Conservation (phyloP, 2,113 vertebrate species). For the Callipepla californica region DNA sequence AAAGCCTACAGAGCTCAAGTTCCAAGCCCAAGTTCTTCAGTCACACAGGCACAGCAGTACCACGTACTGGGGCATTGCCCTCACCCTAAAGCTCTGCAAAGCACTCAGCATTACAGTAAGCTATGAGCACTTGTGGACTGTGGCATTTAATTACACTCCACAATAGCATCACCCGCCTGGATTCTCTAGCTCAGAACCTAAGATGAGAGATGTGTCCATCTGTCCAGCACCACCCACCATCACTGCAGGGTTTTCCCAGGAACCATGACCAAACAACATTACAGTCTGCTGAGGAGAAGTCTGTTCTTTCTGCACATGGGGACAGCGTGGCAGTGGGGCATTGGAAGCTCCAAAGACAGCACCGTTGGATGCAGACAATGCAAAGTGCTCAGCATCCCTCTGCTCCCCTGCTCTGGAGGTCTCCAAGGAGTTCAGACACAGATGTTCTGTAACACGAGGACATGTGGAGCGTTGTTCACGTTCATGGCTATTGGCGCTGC, state of each 20-base stretch:
- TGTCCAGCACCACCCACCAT: background rate
- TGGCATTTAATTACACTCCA: background rate
- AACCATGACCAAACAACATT: background rate
- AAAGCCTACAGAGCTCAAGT: background rate
- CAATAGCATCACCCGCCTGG: background rate
- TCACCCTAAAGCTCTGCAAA: background rate
- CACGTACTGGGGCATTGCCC: background rate
- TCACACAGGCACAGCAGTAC: background rate
- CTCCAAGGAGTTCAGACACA: background rate
- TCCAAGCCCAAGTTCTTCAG: too few species aligned
- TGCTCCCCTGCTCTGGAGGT: background rate
- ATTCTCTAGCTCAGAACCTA: background rate
- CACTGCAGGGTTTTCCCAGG: rapidly evolving
- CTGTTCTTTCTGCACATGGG: background rate
- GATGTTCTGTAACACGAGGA: background rate
- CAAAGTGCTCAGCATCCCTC: background rate
- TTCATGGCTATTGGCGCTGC: background rate
- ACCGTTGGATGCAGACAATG: rapidly evolving
- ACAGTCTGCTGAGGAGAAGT: background rate
- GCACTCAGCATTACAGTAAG: background rate
- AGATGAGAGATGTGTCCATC: rapidly evolving
- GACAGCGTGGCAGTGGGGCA: background rate
- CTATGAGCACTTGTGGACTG: background rate
- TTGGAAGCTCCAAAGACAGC: rapidly evolving
- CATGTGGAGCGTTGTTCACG: rapidly evolving